A percentile compares a stretch with the other conserved stretches of the same genome.
Conservation (phyloP, 2,888 invertebrate species). For the Drosophila setosimentum region DNA sequence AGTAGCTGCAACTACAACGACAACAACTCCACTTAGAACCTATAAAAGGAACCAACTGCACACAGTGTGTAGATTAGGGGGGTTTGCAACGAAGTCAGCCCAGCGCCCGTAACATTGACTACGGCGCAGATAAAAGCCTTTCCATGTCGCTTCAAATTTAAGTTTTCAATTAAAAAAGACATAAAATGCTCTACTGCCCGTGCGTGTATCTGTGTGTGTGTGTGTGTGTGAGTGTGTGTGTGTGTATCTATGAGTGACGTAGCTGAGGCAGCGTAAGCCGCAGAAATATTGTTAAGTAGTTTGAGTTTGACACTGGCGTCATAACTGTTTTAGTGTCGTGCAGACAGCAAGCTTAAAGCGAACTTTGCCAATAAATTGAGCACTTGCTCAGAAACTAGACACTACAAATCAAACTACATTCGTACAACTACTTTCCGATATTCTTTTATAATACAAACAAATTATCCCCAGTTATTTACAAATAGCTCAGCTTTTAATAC, state of each 20-base stretch:
- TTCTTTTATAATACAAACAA: neutral
- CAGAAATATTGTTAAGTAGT: conserved; percentile 75
- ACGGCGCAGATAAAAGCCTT: conserved; percentile 80
- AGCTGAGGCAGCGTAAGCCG: conserved; percentile 28
- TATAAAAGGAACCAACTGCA: conserved; percentile 36
- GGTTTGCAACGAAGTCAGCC: conserved; percentile 42
- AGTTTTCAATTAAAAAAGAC: conserved; percentile 81
- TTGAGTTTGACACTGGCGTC: conserved; percentile 75
- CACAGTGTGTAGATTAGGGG: neutral
- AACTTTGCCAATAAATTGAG: neutral
- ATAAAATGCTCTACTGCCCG: conserved; percentile 62
- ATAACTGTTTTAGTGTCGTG: conserved; percentile 66
- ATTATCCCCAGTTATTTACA: neutral
- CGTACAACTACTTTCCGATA: neutral
- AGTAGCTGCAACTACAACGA: conserved; percentile 49
- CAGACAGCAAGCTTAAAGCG: conserved; percentile 29
- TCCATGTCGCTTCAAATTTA: conserved; percentile 80
- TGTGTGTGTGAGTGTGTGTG: conserved; percentile 11
- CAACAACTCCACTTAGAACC: conserved; percentile 57
- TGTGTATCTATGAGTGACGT: conserved; percentile 61
- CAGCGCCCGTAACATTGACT: conserved; percentile 67
- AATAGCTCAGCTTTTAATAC: neutral
- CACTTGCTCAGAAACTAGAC: neutral
- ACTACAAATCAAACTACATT: neutral
- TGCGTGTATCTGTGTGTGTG: conserved; percentile 5